Evolutionary conservation across 2,113 vertebrate genomes (phyloP), one percentile per base, ranked within the genome.

Genomic region (Dascyllus trimaculatus): DNA sequence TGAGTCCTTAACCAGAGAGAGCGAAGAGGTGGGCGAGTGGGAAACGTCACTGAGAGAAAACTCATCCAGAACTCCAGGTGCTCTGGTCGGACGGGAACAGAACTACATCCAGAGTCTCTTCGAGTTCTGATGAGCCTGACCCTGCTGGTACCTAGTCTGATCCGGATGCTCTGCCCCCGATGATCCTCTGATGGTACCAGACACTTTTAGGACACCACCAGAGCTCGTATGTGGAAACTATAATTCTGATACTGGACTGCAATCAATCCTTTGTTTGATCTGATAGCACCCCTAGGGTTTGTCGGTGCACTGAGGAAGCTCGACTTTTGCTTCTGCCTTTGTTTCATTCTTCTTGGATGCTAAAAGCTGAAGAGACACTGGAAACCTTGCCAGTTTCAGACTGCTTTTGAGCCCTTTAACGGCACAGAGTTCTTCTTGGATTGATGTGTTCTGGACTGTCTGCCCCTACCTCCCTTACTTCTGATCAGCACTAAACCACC

Each of bases 41-140:
- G 71, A 26, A 9, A 5, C 67, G 17, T 61, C 60, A 11, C 29
- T 11, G 22, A 67, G 45, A 52, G 40, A 45, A 4, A 53, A 22
- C 10, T 49, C 14, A 53, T 29, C 25, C 62, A 35, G 9, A 49
- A 59, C 22, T 61, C 17, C 62, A 58, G 56, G 29, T 1, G 5
- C 26, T 65, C 26, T 11, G 2, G 43, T 43, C 54, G 53, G 11
- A 3, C 26, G 9, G 19, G 49, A 61, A 6, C 25, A 32, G 49
- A 60, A 60, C 25, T 11, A 54, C 60, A 17, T 19, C 40, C 18
- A 25, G 24, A 67, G 53, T 63, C 46, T 26, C 43, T 69, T 69
- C 35, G 67, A 40, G 24, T 21, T 57, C 43, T 9, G 40, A 29
- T 51, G 9, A 51, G 8, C 40, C 40, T 2, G 40, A 43, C 13